These are phyloP conservation scores for Danio rerio DNA, from an alignment of 2,113 vertebrate genomes.

Conservation along the genomic window GRCz12tu NC_133180.1:22629001-22629500, in stretches of 20 bases:
- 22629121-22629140: background rate
- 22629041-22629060: too few species aligned
- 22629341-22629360: background rate
- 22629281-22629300: background rate
- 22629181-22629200: background rate
- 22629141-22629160: background rate
- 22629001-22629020: too few species aligned
- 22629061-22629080: too few species aligned
- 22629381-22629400: background rate
- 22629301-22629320: conserved; percentile 2
- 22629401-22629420: background rate
- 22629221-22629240: conserved; percentile 17
- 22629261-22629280: conserved; percentile 10
- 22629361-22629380: background rate
- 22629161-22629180: background rate
- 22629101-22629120: too few species aligned
- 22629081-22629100: too few species aligned
- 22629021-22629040: too few species aligned
- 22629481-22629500: background rate
- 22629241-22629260: background rate
- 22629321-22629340: conserved; percentile 34
- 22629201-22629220: background rate
- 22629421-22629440: background rate
- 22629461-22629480: background rate
- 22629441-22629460: background rate